Conservation (phyloP, 2,888 invertebrate genomes). For the Gryllus longicercus region DNA sequence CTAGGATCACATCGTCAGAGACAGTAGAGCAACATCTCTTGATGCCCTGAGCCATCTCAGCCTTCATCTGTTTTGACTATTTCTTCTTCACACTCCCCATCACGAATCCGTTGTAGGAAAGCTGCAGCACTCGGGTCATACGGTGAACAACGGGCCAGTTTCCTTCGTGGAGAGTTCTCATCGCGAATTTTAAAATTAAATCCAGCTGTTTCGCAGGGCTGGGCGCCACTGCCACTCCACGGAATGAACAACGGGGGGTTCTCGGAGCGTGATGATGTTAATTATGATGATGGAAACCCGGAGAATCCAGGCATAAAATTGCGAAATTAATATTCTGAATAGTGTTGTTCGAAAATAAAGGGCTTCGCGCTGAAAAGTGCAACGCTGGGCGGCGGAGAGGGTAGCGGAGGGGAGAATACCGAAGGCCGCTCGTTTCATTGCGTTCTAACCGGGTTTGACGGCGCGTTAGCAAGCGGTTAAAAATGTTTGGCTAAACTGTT, state of each 20-base stretch:
- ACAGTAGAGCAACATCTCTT: too few species aligned
- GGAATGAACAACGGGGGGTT: slow-evolving; percentile 3
- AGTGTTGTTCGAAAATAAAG: slow-evolving; percentile 17
- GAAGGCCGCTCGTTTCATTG: background rate
- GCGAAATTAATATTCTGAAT: background rate
- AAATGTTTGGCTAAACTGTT: background rate
- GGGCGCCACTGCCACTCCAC: too few species aligned
- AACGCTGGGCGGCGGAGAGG: background rate
- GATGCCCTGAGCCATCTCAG: too few species aligned
- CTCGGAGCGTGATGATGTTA: background rate
- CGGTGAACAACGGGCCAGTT: background rate
- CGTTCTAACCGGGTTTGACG: background rate
- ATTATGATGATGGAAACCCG: slow-evolving; percentile 8
- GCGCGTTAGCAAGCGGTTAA: background rate
- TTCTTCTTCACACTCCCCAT: too few species aligned
- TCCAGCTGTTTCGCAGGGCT: background rate
- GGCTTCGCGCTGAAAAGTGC: background rate
- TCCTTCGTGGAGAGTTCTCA: background rate
- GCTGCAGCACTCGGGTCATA: too few species aligned
- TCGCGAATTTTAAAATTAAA: background rate
- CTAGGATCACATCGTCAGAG: too few species aligned
- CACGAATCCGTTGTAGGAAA: too few species aligned
- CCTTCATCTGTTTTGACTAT: too few species aligned
- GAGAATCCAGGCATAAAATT: background rate
- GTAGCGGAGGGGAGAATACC: too few species aligned